These are phyloP conservation scores for Rotaria macrura DNA, from an alignment of 2,888 invertebrate species.

Conservation along the genomic window DNA sequence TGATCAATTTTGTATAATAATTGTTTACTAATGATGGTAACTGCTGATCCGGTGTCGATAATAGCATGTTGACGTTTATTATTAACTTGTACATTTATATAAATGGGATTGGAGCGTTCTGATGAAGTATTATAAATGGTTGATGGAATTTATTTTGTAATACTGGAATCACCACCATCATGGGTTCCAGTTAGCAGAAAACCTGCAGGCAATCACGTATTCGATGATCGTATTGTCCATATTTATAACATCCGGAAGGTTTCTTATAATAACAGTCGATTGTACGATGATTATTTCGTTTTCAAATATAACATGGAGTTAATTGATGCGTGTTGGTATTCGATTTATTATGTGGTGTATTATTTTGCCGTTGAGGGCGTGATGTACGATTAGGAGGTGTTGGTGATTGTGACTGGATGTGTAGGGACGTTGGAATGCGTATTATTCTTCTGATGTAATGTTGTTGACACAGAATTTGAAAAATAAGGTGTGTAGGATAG, in stretches of 20 bases:
- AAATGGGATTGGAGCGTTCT: not conserved
- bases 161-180: not conserved
- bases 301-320: not conserved
- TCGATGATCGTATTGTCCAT: not conserved
- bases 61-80: not conserved
- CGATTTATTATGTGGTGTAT: not conserved
- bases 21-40: not conserved
- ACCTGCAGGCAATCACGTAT: not conserved
- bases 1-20: not conserved
- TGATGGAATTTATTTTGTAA: not conserved
- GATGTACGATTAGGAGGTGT: no score
- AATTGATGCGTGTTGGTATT: not conserved
- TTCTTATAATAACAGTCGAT: not conserved
- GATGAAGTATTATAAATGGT: not conserved
- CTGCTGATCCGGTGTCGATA: not conserved
- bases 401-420: not conserved
- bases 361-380: no score
- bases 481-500: not conserved
- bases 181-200: not conserved
- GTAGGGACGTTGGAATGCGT: not conserved
- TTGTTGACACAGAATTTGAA: not conserved
- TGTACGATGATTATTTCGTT: not conserved
- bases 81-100: not conserved
- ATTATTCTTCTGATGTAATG: not conserved
- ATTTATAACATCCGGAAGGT: not conserved